Evolutionary conservation across 2,888 invertebrate genomes (phyloP), one percentile per base, ranked within the genome.

Genomic region (Acronicta alni): DNA sequence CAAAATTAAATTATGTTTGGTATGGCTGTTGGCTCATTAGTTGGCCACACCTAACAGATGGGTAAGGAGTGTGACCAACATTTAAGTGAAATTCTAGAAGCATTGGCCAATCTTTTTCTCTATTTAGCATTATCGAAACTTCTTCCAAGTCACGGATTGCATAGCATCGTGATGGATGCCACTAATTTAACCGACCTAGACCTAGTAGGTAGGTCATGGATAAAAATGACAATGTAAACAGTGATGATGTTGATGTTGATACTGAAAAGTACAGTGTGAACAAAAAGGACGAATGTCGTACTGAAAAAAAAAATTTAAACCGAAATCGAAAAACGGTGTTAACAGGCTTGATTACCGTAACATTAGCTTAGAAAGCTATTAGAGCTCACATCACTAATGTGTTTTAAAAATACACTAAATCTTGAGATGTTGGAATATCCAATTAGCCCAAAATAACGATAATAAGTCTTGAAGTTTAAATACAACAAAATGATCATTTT

Each of bases 1-100:
- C 35, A 41, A 66, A 52, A 65, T 51, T 39, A 49, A 53, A 44
- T 44, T 39, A 37, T 39, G 51, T 70, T n/a, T 59, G 49, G 38
- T 43, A 44, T 65, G 44, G 30, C 47, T 12, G 43, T 71, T 67
- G 67, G 53, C 67, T 71, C 67, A 67, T 71, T 66, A 39, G 44
- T 43, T 35, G 35, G 20, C 52, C 67, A 57, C 72, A 58, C 59
- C 55, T 58, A 14, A 12, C 14, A 41, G 26, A 43, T 43, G 8
- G 18, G 5, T 18, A 10, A 18, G 41, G 41, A 26, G 49, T 69
- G 37, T 69, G 67, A 44, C 58, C 52, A 70, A 55, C 52, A 55
- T 54, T 66, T 44, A 32, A 46, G 49, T 53, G 72, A 71, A 71
- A 71, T 44, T 71, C 26, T 51, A 39, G 20, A 55, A 55, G 18